phyloP scores from a whole-genome alignment of 2,888 invertebrate genomes.

The Brassicogethes aeneus region DNA sequence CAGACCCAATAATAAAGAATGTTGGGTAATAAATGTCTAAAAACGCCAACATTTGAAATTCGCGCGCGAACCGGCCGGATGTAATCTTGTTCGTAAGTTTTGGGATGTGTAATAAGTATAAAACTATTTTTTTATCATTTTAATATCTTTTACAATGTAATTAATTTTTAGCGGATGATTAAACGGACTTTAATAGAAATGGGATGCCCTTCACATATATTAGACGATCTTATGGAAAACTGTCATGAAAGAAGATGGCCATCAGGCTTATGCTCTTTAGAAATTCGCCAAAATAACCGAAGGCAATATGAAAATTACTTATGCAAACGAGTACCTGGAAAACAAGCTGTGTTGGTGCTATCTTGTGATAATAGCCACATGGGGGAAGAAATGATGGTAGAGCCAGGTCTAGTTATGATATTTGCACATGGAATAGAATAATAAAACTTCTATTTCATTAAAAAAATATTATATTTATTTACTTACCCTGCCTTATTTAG shows the following conservation, averaged over 20 bases:
- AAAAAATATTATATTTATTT: no score
- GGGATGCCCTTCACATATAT: constrained; percentile 87
- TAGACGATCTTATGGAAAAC: constrained; percentile 94
- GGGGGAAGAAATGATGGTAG: constrained; percentile 91
- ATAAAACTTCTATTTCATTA: no score
- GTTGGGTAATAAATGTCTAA: no score
- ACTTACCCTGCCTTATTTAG: no score
- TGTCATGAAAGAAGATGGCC: constrained; percentile 96
- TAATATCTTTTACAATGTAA: no score
- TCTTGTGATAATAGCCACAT: constrained; percentile 93
- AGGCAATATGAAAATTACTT: constrained; percentile 90
- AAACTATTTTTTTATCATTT: no score
- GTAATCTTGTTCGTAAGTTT: no score
- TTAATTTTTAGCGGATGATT: constrained; percentile 70
- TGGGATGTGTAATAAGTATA: no score
- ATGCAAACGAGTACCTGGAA: constrained; percentile 89
- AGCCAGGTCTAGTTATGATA: constrained; percentile 95
- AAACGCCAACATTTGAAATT: no score
- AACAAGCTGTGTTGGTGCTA: constrained; percentile 90
- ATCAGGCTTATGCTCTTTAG: constrained; percentile 81
- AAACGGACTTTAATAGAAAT: constrained; percentile 87
- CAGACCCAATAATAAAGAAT: no score
- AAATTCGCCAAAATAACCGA: constrained; percentile 89
- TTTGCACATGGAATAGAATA: constrained; percentile 95
- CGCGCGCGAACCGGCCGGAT: no score